These are phyloP conservation scores for Ceyx cyanopectus DNA, from an alignment of 2,113 vertebrate species.

Conservation along the genomic window DNA sequence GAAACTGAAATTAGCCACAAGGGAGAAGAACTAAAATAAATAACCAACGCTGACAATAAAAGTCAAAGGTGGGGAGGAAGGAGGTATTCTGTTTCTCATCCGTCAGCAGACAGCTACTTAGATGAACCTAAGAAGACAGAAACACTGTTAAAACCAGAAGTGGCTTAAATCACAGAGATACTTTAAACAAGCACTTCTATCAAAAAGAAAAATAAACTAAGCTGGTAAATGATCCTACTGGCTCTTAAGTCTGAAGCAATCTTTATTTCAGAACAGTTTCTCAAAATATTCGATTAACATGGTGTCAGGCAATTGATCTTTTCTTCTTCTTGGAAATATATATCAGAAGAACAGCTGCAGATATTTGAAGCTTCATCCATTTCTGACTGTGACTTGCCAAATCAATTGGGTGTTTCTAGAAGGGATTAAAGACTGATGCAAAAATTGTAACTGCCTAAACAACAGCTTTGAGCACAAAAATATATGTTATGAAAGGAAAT, in stretches of 20 bases:
- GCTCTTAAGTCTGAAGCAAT: neutral
- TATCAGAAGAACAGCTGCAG: neutral
- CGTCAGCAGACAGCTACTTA: neutral
- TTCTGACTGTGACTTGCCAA: neutral
- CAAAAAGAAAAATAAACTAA: neutral
- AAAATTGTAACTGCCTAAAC: neutral
- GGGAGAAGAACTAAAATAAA: conserved; percentile 59
- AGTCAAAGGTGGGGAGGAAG: conserved; percentile 56
- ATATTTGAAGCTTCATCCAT: neutral
- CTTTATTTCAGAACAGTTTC: neutral
- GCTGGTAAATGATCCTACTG: neutral
- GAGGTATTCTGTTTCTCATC: conserved; percentile 18
- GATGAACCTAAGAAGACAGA: neutral
- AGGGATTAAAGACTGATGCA: neutral
- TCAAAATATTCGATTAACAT: neutral
- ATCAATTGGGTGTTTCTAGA: neutral
- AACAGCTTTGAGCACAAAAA: neutral
- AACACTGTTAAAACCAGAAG: neutral
- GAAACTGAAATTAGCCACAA: neutral
- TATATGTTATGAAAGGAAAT: neutral
- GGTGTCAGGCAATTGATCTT: neutral
- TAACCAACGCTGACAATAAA: conserved; percentile 53
- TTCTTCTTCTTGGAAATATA: neutral
- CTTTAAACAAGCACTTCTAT: neutral
- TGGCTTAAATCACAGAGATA: neutral